These are phyloP conservation scores for Folsomia candida DNA, from an alignment of 2,888 invertebrate genomes.

Conservation along the genomic window DNA sequence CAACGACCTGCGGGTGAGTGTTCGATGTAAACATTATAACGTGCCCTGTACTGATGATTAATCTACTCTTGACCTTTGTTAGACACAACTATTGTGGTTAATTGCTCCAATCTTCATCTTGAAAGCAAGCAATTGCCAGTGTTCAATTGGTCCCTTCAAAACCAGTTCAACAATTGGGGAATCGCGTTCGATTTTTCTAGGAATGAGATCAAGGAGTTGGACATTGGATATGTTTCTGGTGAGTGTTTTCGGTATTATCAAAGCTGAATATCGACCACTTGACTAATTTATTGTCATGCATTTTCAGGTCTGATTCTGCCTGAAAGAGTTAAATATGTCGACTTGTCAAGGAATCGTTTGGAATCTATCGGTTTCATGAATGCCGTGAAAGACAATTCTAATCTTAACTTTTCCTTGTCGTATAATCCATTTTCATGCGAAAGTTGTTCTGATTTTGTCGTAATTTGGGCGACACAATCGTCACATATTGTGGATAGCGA, in stretches of 20 bases:
- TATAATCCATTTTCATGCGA: slow-evolving; percentile 44
- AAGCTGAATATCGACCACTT: too few species aligned
- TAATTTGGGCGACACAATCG: slow-evolving; percentile 32
- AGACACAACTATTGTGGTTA: slow-evolving; percentile 38
- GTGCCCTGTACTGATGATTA: slow-evolving; percentile 37
- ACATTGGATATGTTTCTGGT: slow-evolving; percentile 26
- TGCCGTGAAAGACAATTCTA: slow-evolving; percentile 28
- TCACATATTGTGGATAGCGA: slow-evolving; percentile 38
- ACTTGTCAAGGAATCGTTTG: slow-evolving; percentile 42
- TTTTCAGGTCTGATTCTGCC: too few species aligned
- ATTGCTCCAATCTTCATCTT: slow-evolving; percentile 38
- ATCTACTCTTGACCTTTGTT: slow-evolving; percentile 36
- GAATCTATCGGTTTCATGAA: slow-evolving; percentile 40
- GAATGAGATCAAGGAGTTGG: slow-evolving; percentile 35
- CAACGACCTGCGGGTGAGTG: slow-evolving; percentile 4
- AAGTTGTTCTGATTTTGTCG: slow-evolving; percentile 44
- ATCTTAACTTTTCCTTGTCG: slow-evolving; percentile 32
- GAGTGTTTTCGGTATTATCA: too few species aligned
- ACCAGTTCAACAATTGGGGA: slow-evolving; percentile 16
- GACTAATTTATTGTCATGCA: too few species aligned
- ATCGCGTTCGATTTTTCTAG: slow-evolving; percentile 33
- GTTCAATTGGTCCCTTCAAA: slow-evolving; percentile 12
- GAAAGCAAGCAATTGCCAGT: slow-evolving; percentile 22
- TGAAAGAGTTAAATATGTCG: slow-evolving; percentile 24
- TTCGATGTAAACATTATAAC: too few species aligned